Conservation (phyloP, 2,888 invertebrate species). For the Andrena flavipes region DNA sequence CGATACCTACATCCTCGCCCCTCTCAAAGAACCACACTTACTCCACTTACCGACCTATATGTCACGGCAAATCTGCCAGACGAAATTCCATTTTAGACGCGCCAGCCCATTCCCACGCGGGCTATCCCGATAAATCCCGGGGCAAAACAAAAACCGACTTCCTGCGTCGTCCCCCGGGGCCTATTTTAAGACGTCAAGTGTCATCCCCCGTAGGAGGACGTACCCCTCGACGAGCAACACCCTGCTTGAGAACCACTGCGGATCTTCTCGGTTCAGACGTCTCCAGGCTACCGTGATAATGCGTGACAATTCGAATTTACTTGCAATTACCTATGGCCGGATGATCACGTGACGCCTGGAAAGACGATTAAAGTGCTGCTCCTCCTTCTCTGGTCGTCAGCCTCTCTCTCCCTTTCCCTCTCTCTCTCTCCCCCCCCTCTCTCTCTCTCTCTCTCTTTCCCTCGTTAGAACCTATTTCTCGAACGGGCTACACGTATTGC, state of each 20-base stretch:
- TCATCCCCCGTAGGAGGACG: slow-evolving; percentile 32
- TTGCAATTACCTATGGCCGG: slow-evolving; percentile 76
- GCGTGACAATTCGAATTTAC: slow-evolving; percentile 80
- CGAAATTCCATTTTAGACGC: slow-evolving; percentile 39
- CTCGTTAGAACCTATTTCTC: slow-evolving; percentile 29
- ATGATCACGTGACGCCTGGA: slow-evolving; percentile 72
- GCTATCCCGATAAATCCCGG: slow-evolving; percentile 40
- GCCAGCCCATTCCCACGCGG: slow-evolving; percentile 44
- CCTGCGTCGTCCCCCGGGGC: slow-evolving; percentile 19
- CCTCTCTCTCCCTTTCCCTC: neutral
- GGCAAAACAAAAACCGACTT: slow-evolving; percentile 54
- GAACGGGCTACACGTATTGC: slow-evolving; percentile 51
- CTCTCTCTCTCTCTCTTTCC: slow-evolving; percentile 10
- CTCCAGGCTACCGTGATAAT: slow-evolving; percentile 74
- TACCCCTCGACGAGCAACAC: neutral
- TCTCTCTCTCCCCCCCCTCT: neutral
- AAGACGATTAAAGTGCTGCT: slow-evolving; percentile 67
- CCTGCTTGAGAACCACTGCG: slow-evolving; percentile 66
- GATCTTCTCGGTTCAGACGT: slow-evolving; percentile 39
- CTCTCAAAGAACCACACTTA: neutral
- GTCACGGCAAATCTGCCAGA: slow-evolving; percentile 29
- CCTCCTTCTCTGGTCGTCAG: slow-evolving; percentile 29
- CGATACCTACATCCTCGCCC: neutral
- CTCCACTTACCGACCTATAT: slow-evolving; percentile 13
- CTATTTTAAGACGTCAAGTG: slow-evolving; percentile 60